Conservation (phyloP, 2,797 vertebrate species). For the Lacerta bilineata region DNA sequence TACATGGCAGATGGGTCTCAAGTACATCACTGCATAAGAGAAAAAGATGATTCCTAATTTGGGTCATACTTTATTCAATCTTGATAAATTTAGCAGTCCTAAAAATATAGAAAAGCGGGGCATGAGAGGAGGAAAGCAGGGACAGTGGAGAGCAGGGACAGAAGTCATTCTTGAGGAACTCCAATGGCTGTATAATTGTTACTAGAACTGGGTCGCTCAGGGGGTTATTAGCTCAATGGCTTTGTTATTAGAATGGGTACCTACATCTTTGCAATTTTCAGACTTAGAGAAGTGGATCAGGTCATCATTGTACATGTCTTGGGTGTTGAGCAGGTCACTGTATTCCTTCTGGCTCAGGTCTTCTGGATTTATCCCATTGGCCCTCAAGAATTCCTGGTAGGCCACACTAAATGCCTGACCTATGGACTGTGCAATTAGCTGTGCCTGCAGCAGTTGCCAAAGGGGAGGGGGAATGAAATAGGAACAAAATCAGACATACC, state of each 20-base stretch:
- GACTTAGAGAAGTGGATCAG: constrained; percentile 97
- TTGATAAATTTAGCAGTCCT: constrained; percentile 10
- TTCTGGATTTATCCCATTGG: constrained; percentile 96
- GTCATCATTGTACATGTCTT: constrained; percentile 98
- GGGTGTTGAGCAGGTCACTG: constrained; percentile 94
- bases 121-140: not conserved
- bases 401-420: constrained; percentile 97
- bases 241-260: constrained; percentile 46
- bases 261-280: constrained; percentile 97
- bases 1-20: constrained; percentile 7
- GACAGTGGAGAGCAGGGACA: not conserved
- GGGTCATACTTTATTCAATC: not conserved
- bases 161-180: constrained; percentile 15
- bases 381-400: constrained; percentile 95
- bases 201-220: not conserved
- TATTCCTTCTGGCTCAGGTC: constrained; percentile 97
- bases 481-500: constrained; percentile 19
- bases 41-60: no score
- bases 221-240: constrained; percentile 9
- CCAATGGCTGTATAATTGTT: constrained; percentile 23
- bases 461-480: not conserved
- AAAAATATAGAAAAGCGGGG: constrained; percentile 18
- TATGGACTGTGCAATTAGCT: constrained; percentile 95
- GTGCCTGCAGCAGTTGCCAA: constrained; percentile 82
- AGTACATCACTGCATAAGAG: no score